phyloP scores from a whole-genome alignment of 2,797 vertebrate species.

The Cottoperca gobio region DNA sequence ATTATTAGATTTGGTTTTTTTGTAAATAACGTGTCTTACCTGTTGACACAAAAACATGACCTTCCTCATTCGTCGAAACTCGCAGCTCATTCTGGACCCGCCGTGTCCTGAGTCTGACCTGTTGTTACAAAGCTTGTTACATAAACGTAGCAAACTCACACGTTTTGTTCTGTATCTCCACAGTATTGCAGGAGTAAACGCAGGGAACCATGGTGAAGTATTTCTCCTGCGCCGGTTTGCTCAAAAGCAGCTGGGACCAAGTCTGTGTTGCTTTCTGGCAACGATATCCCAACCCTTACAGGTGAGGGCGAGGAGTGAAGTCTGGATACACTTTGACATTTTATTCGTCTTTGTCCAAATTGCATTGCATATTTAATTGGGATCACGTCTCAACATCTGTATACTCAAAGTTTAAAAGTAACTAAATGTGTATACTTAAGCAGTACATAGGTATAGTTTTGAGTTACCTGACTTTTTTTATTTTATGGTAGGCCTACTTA shows the following conservation, averaged over 20 bases:
- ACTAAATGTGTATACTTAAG: background rate
- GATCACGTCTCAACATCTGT: background rate
- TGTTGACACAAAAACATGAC: background rate
- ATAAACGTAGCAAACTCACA: background rate
- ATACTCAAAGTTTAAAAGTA: background rate
- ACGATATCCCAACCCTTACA: slow-evolving; percentile 96
- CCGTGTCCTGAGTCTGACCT: background rate
- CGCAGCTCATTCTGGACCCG: background rate
- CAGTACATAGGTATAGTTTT: background rate
- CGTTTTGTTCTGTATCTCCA: background rate
- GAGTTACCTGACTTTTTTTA: background rate
- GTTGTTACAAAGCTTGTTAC: no score
- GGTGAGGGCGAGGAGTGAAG: slow-evolving; percentile 75
- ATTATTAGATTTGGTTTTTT: no score
- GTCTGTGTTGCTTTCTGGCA: slow-evolving; percentile 96
- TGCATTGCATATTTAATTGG: background rate
- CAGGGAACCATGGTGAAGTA: slow-evolving; percentile 94
- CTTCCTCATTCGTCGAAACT: background rate
- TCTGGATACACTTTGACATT: background rate
- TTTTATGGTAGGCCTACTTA: background rate
- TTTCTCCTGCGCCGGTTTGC: slow-evolving; percentile 89
- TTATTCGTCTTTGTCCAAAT: background rate
- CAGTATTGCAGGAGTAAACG: slow-evolving; percentile 49
- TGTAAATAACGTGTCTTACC: background rate
- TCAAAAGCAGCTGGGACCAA: slow-evolving; percentile 97